Evolutionary conservation across 2,888 invertebrate species (phyloP).

Genomic region (Lamproptera curius): DNA sequence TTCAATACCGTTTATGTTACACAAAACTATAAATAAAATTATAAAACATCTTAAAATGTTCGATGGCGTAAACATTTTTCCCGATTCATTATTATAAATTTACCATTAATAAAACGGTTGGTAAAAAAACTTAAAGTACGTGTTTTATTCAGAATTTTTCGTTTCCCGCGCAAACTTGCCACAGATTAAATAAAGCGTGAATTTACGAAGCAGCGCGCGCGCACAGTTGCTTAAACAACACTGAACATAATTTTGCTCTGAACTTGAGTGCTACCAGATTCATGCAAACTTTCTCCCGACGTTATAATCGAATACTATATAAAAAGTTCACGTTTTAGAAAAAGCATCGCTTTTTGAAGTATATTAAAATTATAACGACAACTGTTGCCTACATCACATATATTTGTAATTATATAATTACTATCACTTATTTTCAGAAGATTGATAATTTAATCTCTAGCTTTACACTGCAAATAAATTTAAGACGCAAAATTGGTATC

Average conservation of each 20-base stretch:
- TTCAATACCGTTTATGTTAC: constrained; percentile 29
- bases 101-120: too few relatives aligned
- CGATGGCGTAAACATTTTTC: constrained; percentile 32
- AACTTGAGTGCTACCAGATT: constrained; percentile 18
- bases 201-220: constrained; percentile 44
- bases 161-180: constrained; percentile 49
- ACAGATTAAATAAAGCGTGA: constrained; percentile 35
- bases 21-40: constrained; percentile 30
- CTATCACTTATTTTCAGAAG: too few relatives aligned
- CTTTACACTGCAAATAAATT: too few relatives aligned
- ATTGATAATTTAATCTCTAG: too few relatives aligned
- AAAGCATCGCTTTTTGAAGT: too few relatives aligned
- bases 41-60: constrained; percentile 24
- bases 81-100: constrained; percentile 36
- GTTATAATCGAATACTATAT: constrained; percentile 1
- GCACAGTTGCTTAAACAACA: constrained; percentile 38
- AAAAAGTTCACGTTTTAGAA: too few relatives aligned
- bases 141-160: constrained; percentile 4
- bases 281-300: constrained; percentile 21
- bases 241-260: constrained; percentile 32
- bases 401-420: too few relatives aligned
- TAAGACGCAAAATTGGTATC: too few relatives aligned
- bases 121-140: not conserved
- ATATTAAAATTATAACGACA: too few relatives aligned
- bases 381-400: too few relatives aligned